phyloP scores from a whole-genome alignment of 2,113 vertebrate species.

The Anhinga rufa region DNA sequence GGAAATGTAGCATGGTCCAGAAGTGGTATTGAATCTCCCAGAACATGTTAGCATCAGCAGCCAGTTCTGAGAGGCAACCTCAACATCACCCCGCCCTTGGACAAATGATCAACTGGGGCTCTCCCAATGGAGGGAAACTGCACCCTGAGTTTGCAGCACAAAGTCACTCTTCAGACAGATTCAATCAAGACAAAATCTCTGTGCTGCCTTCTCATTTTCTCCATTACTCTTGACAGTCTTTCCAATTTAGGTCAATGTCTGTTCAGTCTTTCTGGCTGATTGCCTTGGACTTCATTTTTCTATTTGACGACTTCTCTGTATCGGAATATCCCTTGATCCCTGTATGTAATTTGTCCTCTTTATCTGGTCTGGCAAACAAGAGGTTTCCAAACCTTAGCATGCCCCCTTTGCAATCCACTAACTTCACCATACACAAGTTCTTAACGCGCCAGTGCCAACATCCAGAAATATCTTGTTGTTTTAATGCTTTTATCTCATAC shows the following conservation, averaged over 20 bases:
- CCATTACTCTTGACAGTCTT: background rate
- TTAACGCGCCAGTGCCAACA: background rate
- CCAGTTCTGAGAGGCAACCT: background rate
- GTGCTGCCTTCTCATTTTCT: background rate
- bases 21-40: no score
- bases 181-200: background rate
- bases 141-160: background rate
- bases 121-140: background rate
- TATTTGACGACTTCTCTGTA: background rate
- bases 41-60: background rate
- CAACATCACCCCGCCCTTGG: background rate
- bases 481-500: background rate
- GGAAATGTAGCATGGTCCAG: background rate
- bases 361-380: background rate
- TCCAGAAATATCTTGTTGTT: background rate
- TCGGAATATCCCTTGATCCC: background rate
- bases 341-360: background rate
- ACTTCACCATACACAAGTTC: background rate
- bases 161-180: background rate
- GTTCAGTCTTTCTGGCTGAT: background rate
- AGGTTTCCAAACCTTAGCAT: background rate
- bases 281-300: background rate
- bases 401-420: background rate
- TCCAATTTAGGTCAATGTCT: background rate
- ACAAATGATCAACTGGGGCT: background rate